Base-by-base conservation (phyloP, 2,888 invertebrate genomes). In the Lasioglossum zephyrum region DNA sequence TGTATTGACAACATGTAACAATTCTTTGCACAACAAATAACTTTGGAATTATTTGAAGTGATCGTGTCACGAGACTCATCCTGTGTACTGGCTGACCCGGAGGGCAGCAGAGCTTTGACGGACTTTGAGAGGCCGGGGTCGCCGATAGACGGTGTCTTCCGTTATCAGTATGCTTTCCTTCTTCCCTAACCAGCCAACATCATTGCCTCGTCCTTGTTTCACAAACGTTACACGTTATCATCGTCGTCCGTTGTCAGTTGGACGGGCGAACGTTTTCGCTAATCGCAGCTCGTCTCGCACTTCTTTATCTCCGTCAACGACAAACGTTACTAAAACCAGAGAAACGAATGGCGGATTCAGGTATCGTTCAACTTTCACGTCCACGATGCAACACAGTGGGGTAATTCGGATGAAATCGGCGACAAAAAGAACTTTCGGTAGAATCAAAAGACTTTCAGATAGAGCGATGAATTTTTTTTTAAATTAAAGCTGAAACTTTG, bases 81-180 rank as follows among this genome's bases (percentile, higher is more conserved):
- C 44, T 44, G 44, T 44, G 11, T 44, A 63, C 13, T 81, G 82
- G 73, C 41, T 91, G 92, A 91, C 92, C 91, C 85, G 53, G 72
- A 84, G 73, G 87, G 82, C 90, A 90, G 63, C 83, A 77, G 60
- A 74, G 73, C 63, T 53, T 88, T 90, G 89, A 87, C 93, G 94
- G 94, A 94, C 94, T 94, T 94, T 94, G 94, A 94, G 90, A 93
- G 89, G 86, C 90, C 84, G 93, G 91, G 94, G 94, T 94, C 94
- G 92, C 87, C 88, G 84, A 91, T 91, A 91, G 93, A 93, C 93
- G 92, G 89, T 84, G 84, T 83, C 84, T 44, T 82, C 31, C 79
- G 88, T 89, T 91, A 92, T 92, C 88, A 72, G 77, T 90, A 81
- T 85, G 73, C 57, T 76, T 85, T 87, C 75, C 80, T 73, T 73